These are phyloP conservation scores for Dufourea novaeangliae DNA, from an alignment of 1,140 invertebrate genomes.

Conservation along the genomic window DNA sequence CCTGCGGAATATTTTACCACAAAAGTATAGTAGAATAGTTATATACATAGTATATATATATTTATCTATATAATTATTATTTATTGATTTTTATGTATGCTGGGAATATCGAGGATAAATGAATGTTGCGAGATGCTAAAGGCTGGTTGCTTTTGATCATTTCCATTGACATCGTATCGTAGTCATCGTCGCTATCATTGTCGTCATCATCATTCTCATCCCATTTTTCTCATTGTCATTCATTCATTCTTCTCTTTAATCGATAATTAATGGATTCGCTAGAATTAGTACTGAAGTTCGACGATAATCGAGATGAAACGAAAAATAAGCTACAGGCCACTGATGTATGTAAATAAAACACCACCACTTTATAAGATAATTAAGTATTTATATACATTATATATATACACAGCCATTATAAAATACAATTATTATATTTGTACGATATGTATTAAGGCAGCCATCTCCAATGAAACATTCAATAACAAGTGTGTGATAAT, in stretches of 20 bases:
- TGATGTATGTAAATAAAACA: constrained; percentile 72
- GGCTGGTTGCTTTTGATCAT: constrained; percentile 53
- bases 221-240: constrained; percentile 12
- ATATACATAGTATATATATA: constrained; percentile 65
- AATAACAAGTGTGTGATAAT: constrained; percentile 81
- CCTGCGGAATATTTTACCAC: constrained; percentile 76
- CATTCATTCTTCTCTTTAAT: constrained; percentile 30
- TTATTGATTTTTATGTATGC: constrained; percentile 70
- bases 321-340: constrained; percentile 44
- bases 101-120: constrained; percentile 48
- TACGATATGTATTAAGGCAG: constrained; percentile 74
- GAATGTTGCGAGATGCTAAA: constrained; percentile 56
- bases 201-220: constrained; percentile 10
- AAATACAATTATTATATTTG: constrained; percentile 77
- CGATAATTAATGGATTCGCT: constrained; percentile 47
- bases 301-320: constrained; percentile 24
- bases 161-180: constrained; percentile 10
- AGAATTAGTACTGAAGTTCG: constrained; percentile 45
- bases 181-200: constrained; percentile 15
- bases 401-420: constrained; percentile 59
- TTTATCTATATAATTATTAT: constrained; percentile 75
- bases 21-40: constrained; percentile 77
- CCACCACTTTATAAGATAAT: constrained; percentile 71
- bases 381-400: constrained; percentile 74
- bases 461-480: constrained; percentile 75